phyloP scores from a whole-genome alignment of 2,888 invertebrate species.

The Phasia obesa region DNA sequence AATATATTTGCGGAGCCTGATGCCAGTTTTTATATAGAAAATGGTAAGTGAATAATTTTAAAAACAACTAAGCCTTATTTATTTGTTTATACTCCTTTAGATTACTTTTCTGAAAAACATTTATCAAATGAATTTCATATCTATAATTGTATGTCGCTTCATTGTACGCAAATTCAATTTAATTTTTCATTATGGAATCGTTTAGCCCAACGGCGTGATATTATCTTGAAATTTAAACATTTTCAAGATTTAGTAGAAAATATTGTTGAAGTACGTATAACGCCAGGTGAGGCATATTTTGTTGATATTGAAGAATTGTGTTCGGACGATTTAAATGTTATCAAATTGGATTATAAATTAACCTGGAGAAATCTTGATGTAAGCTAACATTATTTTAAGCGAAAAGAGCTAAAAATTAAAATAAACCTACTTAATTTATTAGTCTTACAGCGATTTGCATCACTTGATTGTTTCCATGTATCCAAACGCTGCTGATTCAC shows the following conservation, averaged over 20 bases:
- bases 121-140: conserved; percentile 77
- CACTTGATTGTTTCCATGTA: conserved; percentile 76
- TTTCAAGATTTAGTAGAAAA: conserved; percentile 73
- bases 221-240: conserved; percentile 76
- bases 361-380: conserved; percentile 78
- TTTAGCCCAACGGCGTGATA: conserved; percentile 76
- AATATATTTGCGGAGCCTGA: conserved; percentile 80
- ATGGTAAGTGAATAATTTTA: conserved; percentile 67
- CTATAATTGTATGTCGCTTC: conserved; percentile 77
- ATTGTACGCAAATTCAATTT: conserved; percentile 77
- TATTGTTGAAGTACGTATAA: conserved; percentile 75
- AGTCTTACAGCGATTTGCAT: conserved; percentile 79
- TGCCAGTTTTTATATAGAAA: conserved; percentile 78
- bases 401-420: neutral
- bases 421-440: conserved; percentile 13
- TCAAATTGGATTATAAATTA: conserved; percentile 75
- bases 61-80: neutral
- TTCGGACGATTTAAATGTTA: conserved; percentile 75
- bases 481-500: conserved; percentile 71
- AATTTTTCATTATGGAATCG: conserved; percentile 79
- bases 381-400: neutral
- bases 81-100: conserved; percentile 55
- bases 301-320: conserved; percentile 78
- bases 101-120: conserved; percentile 78
- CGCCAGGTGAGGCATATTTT: conserved; percentile 77